Evolutionary conservation across 2,113 vertebrate species (phyloP), one percentile per base, ranked within the genome.

Genomic region (Zapus hudsonius): DNA sequence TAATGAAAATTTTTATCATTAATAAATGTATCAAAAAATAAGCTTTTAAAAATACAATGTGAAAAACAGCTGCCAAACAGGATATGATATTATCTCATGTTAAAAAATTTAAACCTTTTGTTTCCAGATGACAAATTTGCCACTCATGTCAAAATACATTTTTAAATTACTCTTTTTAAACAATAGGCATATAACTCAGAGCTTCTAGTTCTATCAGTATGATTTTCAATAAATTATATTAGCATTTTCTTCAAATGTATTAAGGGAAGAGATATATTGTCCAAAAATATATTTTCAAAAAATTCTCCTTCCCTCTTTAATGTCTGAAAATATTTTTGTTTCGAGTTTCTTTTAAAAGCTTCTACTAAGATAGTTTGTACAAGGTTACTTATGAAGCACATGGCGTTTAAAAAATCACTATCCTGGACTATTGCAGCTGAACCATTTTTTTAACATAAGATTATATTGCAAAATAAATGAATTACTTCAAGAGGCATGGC

Each of bases 401-500:
- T 99, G 98, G 99, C 98, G 98, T 99, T 98, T 99, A 99, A 98
- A 99, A n/a, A 99, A 99, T 99, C 98, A 99, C 98, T 98, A 98
- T 95, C 96, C 97, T 97, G 93, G 97, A 96, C 97, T 95, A 97
- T 97, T 97, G 98, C 98, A 98, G 98, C 97, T 98, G 96, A 96
- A 97, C 98, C 98, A 98, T 98, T 98, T 98, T 98, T 98, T 97
- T 98, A 98, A 98, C 97, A 96, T 98, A 98, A 98, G 98, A 99
- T 99, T 99, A 99, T 99, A 99, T 99, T 98, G 98, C 98, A 98
- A 99, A 99, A 99, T 99, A 99, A 99, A 99, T 99, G 98, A 99
- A 99, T 99, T 99, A 99, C 98, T 98, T 98, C 98, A 97, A 98
- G 98, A 98, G 98, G 97, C 97, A 96, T 98, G 98, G 98, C 98